Base-by-base conservation (phyloP, 2,113 vertebrate genomes). In the Oncorhynchus keta region DNA sequence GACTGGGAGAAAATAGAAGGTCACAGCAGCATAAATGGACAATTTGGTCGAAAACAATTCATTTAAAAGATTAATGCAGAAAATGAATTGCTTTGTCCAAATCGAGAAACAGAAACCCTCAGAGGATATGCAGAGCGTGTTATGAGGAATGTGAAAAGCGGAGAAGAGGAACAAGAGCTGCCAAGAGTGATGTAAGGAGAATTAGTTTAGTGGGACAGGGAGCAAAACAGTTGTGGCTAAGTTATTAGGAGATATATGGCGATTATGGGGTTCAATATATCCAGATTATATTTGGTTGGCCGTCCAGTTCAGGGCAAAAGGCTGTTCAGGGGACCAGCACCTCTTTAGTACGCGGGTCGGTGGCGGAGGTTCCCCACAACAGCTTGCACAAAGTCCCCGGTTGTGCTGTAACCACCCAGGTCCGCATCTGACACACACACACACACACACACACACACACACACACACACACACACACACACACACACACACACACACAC, bases 381-480 rank as follows among this genome's bases (percentile, higher is more conserved):
- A 3, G 45, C 68, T 48, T 30, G 45, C 18, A 70, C 68, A 70
- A 51, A 70, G 45, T 70, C 68, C 68, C 68, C 45, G 22, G 39
- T 70, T 1, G 45, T 70, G 68, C 39, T 20, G 39, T 51, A 70
- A 70, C 68, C 68, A 3, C 68, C 68, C 20, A 70, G 68, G 68
- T 51, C 68, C 45, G 20, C 45, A 70, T 45, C 45, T 70, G 68
- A 12, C 8, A 70, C 68, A 77, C 89, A 5, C 32, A 35, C 32
- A 35, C 35, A 35, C 35, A 35, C 35, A 35, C 26, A 28, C 26
- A 28, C 26, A 28, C 26, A 28, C 26, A 35, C 4, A 6, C 32
- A 5, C 32, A 39, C 35, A 39, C 39, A 5, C 32, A 35, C 32
- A 35, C 35, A 35, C 35, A 35, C 35, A 35, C 26, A 28, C 26